Evolutionary conservation across 2,888 invertebrate genomes (phyloP).

Genomic region (Trachelus tabidus): DNA sequence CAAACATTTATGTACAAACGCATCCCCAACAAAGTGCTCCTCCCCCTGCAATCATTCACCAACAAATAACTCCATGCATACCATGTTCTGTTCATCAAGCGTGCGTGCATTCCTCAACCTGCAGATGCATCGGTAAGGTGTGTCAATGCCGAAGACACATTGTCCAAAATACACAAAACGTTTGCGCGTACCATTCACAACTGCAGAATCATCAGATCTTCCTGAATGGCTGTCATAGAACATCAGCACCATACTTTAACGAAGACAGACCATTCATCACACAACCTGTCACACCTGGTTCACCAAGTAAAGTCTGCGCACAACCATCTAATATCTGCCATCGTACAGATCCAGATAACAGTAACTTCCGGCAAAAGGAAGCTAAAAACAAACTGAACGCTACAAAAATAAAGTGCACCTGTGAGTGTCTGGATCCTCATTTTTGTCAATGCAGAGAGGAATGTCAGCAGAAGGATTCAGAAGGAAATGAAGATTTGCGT

Average conservation of each 20-base stretch:
- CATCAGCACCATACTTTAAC: background rate
- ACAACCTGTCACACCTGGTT: constrained; percentile 8
- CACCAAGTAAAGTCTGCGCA: background rate
- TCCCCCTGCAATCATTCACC: background rate
- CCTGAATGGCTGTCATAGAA: background rate
- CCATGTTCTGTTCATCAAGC: constrained; percentile 31
- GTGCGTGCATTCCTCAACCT: background rate
- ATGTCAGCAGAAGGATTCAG: background rate
- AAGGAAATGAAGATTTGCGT: background rate
- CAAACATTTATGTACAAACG: constrained; percentile 40
- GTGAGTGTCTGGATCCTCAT: constrained; percentile 1
- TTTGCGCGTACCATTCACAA: constrained; percentile 4
- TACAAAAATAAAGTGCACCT: constrained; percentile 43
- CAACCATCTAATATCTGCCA: background rate
- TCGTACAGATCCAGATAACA: constrained; percentile 15
- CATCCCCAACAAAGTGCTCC: constrained; percentile 11
- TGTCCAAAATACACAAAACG: background rate
- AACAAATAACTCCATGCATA: background rate
- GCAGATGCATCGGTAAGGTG: background rate
- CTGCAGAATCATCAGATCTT: background rate
- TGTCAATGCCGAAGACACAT: background rate
- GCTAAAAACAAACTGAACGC: constrained; percentile 58
- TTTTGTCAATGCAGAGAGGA: constrained; percentile 10
- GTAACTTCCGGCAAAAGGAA: constrained; percentile 48
- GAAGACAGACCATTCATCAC: constrained; percentile 20